phyloP scores from a whole-genome alignment of 2,888 invertebrate genomes.

The Drosophila lutescens region DNA sequence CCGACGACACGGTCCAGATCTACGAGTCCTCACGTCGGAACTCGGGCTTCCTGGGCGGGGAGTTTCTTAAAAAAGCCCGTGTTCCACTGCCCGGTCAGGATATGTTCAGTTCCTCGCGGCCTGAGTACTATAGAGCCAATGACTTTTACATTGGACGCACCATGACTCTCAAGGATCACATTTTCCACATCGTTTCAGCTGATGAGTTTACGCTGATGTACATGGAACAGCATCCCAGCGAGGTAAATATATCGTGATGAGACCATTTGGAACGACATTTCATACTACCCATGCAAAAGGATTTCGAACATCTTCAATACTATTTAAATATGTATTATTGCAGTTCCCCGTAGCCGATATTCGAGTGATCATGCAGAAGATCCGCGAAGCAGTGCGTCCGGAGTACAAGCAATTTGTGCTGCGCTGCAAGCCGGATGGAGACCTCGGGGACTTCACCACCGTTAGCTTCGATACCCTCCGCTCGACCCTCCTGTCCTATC shows the following conservation, averaged over 20 bases:
- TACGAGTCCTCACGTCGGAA: conserved; percentile 91
- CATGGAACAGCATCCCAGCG: conserved; percentile 91
- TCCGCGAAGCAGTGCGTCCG: conserved; percentile 88
- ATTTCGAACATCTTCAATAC: too few species aligned
- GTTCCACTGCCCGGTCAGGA: conserved; percentile 91
- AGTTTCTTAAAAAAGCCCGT: conserved; percentile 88
- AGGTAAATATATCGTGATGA: conserved; percentile 85
- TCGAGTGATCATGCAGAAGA: conserved; percentile 89
- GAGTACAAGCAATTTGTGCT: conserved; percentile 91
- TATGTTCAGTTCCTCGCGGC: conserved; percentile 89
- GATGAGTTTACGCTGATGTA: conserved; percentile 95
- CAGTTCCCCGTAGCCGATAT: conserved; percentile 91
- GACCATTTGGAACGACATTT: too few species aligned
- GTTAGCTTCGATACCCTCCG: conserved; percentile 83
- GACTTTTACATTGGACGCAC: conserved; percentile 94
- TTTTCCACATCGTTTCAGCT: conserved; percentile 91
- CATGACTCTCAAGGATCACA: conserved; percentile 90
- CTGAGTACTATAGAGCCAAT: conserved; percentile 90
- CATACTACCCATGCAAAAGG: neutral
- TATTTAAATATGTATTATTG: neutral
- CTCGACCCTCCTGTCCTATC: conserved; percentile 86
- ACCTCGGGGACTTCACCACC: conserved; percentile 55
- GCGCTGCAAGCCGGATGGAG: conserved; percentile 86
- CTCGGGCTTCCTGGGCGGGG: conserved; percentile 88
- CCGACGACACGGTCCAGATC: conserved; percentile 93